A percentile compares a stretch with the other conserved stretches of the same genome.
Evolutionary conservation across 2,113 vertebrate species (phyloP).

Genomic region (Lates calcarifer): DNA sequence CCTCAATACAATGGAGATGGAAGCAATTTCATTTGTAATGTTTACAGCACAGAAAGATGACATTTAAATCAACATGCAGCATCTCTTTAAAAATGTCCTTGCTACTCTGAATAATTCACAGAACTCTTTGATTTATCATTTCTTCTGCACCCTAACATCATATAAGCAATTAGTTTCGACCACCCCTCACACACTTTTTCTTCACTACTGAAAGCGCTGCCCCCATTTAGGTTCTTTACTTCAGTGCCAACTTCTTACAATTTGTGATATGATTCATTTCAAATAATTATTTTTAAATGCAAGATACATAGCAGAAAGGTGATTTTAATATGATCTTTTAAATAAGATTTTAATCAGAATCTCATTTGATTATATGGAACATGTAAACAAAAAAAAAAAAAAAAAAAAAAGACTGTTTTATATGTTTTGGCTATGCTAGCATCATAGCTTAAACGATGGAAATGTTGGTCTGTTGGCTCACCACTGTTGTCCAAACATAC

Average conservation of each 20-base stretch:
- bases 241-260: neutral
- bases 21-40: slow-evolving; percentile 12
- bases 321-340: too few species aligned
- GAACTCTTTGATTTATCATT: neutral
- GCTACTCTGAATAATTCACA: neutral
- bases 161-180: neutral
- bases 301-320: too few species aligned
- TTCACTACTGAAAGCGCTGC: neutral
- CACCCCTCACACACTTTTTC: neutral
- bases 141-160: neutral
- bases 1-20: slow-evolving; percentile 1
- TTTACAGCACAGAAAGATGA: slow-evolving; percentile 2
- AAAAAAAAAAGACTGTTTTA: too few species aligned
- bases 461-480: too few species aligned
- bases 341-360: neutral
- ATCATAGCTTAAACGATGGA: too few species aligned
- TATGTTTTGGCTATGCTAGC: too few species aligned
- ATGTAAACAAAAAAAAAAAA: too few species aligned
- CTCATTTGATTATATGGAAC: too few species aligned
- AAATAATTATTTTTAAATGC: neutral
- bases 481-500: neutral
- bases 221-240: neutral
- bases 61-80: slow-evolving; percentile 17
- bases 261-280: neutral
- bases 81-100: slow-evolving; percentile 33